Percentiles rank a stretch among this genome's conserved stretches.
phyloP scores from a whole-genome alignment of 2,797 vertebrate species.

The Pagetopsis macropterus region DNA sequence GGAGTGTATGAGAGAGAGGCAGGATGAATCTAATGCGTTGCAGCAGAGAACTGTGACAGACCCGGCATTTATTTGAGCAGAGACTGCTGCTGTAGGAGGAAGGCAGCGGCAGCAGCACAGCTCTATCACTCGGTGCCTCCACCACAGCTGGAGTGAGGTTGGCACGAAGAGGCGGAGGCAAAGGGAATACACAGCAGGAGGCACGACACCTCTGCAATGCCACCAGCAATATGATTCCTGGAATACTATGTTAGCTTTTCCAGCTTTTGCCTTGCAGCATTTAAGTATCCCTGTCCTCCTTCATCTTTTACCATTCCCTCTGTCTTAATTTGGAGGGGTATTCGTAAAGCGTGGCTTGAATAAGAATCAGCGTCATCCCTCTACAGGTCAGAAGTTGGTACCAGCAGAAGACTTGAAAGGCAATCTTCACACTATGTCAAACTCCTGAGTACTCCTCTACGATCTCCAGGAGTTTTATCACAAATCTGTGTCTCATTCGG shows the following conservation, averaged over 20 bases:
- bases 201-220: slow-evolving; percentile 52
- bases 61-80: slow-evolving; percentile 80
- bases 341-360: slow-evolving; percentile 70
- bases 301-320: slow-evolving; percentile 37
- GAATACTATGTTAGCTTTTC: slow-evolving; percentile 66
- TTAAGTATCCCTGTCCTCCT: slow-evolving; percentile 48
- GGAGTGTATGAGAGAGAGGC: slow-evolving; percentile 68
- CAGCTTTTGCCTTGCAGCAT: slow-evolving; percentile 48
- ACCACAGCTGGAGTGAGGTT: slow-evolving; percentile 69
- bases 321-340: slow-evolving; percentile 61
- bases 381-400: slow-evolving; percentile 74
- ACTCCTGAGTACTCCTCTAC: slow-evolving; percentile 36
- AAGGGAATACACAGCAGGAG: slow-evolving; percentile 57
- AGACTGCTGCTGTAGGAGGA: slow-evolving; percentile 74
- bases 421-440: slow-evolving; percentile 49
- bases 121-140: slow-evolving; percentile 69
- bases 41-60: slow-evolving; percentile 84
- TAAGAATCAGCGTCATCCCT: slow-evolving; percentile 66
- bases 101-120: slow-evolving; percentile 58
- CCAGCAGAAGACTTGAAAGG: slow-evolving; percentile 60
- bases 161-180: slow-evolving; percentile 59
- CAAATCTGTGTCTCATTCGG: slow-evolving; percentile 31
- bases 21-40: slow-evolving; percentile 80
- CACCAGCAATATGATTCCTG: slow-evolving; percentile 59
- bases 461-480: slow-evolving; percentile 47